Evolutionary conservation across 2,888 invertebrate genomes (phyloP).

Genomic region (Minunthozetes semirufus): DNA sequence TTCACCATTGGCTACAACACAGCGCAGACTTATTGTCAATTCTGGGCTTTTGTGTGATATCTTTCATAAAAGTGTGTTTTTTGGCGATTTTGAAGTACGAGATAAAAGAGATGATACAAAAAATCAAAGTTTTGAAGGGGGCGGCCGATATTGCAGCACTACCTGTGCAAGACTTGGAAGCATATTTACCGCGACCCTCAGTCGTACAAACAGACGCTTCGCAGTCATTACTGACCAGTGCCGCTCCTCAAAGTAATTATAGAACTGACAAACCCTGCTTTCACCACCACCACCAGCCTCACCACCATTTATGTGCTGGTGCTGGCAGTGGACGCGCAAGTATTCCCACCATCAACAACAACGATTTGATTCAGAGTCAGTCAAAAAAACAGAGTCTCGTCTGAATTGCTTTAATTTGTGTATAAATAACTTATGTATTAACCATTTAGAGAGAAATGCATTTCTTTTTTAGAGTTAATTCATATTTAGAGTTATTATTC

Average conservation of each 20-base stretch:
- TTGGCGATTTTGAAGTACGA: constrained; percentile 76
- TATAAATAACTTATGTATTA: not conserved
- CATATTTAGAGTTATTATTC: not conserved
- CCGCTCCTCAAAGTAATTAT: constrained; percentile 1
- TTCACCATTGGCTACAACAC: constrained; percentile 66
- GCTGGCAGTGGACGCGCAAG: not conserved
- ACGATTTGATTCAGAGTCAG: constrained; percentile 20
- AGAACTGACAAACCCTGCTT: constrained; percentile 3
- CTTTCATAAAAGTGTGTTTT: constrained; percentile 81
- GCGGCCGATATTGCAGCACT: not conserved
- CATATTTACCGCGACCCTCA: constrained; percentile 38
- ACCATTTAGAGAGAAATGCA: not conserved
- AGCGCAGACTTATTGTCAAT: constrained; percentile 70
- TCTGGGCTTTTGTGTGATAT: constrained; percentile 77
- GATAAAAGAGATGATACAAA: constrained; percentile 84
- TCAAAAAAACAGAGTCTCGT: constrained; percentile 35
- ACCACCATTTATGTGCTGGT: not conserved
- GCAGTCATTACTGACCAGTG: not conserved
- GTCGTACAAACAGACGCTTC: constrained; percentile 23
- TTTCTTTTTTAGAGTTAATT: not conserved
- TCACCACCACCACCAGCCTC: not conserved
- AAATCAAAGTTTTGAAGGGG: constrained; percentile 69
- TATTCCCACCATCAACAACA: not conserved
- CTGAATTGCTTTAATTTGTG: not conserved
- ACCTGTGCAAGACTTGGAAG: constrained; percentile 37